Base-by-base conservation (phyloP, 2,113 vertebrate species). In the Oreochromis tanganicae region DNA sequence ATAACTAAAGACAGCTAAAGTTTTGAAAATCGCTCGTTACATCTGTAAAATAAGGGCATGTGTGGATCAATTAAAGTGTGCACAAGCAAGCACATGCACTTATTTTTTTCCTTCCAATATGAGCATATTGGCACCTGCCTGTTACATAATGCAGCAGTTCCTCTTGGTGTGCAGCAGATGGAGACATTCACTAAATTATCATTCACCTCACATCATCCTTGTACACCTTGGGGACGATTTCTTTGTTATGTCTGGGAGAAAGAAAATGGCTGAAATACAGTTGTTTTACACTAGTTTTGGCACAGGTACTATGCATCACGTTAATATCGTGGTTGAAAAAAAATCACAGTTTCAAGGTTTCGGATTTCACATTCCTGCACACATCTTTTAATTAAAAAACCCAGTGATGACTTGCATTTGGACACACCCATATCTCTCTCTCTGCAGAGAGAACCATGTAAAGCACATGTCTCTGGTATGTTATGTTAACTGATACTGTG, bases 231-330 rank as follows among this genome's bases (percentile, higher is more conserved):
- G 4, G 75, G 86, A 82, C 83, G 52, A 82, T 88, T 85, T 91
- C 92, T 95, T 95, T 95, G 91, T 94, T 91, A 83, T 93, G 82
- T 89, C 88, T 87, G 87, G 21, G 38, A 83, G 80, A 83, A 91
- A 89, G 85, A 92, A 88, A 89, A 90, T 66, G 82, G 78, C 86
- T 80, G 38, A 81, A 80, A 89, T 21, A 3, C 17, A 19, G 2
- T 9, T 38, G n/a, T 46, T 52, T 36, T 27, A 32, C 12, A 3
- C 14, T 17, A 80, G 24, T 27, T 38, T 80, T 50, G 19, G 34
- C 9, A 80, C 1, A 6, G 52, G 32, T n/a, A 7, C 14, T 9
- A 14, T 27, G 27, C 17, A 2, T 32, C 41, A 19, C 7, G 11
- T 34, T n/a, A 21, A 24, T 1, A 17, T 5, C 0, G 1, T 34